Evolutionary conservation across 2,797 vertebrate species (phyloP), one percentile per base, ranked within the genome.

Genomic region (Chelonia mydas): DNA sequence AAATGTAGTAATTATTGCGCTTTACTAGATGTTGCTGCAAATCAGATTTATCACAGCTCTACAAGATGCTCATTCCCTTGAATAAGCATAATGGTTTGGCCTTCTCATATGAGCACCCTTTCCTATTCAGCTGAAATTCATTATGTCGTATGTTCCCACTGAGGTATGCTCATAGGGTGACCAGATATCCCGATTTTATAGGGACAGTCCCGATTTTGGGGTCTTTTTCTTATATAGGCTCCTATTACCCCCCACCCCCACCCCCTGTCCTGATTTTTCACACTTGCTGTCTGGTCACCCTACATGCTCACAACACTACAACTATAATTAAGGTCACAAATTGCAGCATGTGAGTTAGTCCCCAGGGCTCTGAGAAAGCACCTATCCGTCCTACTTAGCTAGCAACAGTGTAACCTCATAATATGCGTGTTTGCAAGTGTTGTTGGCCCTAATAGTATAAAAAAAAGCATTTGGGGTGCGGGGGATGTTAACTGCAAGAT

Each of bases 371-470:
- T 2, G 83, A 37, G 45, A 27, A 80, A 55, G 37, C 1, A 0
- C 12, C 50, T 31, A 3, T 86, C 50, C 49, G 84, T 45, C 79
- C 79, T 59, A 17, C 78, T 74, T 10, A 3, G 21, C 61, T 59
- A 77, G 54, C 23, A 51, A n/a, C 72, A 87, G 21, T 28, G 77
- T 53, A 27, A 65, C 11, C 84, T n/a, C 57, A 68, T 15, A 2
- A 11, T 31, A 55, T 21, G 25, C 59, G 59, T 65, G 51, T 90
- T 57, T 77, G 83, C 49, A 55, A 55, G 85, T 82, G 28, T 23
- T 45, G 45, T 65, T 87, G 21, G 50, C 23, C 2, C 0, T 0
- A 45, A 76, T 65, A 0, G 0, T 28, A 17, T 81, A 68, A 27
- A 86, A 79, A 79, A 86, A 45, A 89, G 74, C 13, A 31, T 31